Base-by-base conservation (phyloP, 1,140 invertebrate genomes). In the Sesamia nonagrioides region DNA sequence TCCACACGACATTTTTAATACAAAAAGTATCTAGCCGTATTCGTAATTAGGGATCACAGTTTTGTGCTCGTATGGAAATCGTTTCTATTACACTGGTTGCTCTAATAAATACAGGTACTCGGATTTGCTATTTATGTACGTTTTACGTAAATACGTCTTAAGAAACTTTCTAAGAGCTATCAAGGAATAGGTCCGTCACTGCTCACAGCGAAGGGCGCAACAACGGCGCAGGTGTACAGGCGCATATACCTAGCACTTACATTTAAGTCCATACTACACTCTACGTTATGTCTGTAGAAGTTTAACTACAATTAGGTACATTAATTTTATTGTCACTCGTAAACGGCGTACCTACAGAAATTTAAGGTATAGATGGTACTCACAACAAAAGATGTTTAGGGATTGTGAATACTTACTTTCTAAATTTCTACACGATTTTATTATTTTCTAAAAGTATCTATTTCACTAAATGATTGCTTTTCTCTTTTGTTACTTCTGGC, bases 241-340 rank as follows among this genome's bases (percentile, higher is more conserved):
- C 42, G 11, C 40, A 68, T 48, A 48, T 15, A 61, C 35, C 35
- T 37, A 37, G 27, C 35, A 7, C 9, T 35, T 13, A 6, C 58
- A 37, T n/a, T 35, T 17, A 13, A 27, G 18, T 56, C 54, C 13
- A 37, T 13, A 6, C 15, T 15, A 37, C 27, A 60, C 56, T 13
- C 56, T 15, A 35, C 27, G 37, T 11, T 15, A 61, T 61, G 18
- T 33, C 63, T 48, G 33, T 48, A 68, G 18, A 68, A 48, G 42
- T 68, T 68, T 48, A 27, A 50, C 18, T 27, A 21, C 42, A 50
- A 68, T 42, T n/a, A n/a, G n/a, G n/a, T 68, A 48, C 63, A 48
- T 68, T 68, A 21, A 68, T 68, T 68, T 68, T 68, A 68, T 68
- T 48, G 63, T 68, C 63, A 48, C 63, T 68, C 63, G 63, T 68